Percentiles rank a stretch among this genome's conserved stretches.
Conservation (phyloP, 2,113 vertebrate genomes). For the Todiramphus saurophagus region DNA sequence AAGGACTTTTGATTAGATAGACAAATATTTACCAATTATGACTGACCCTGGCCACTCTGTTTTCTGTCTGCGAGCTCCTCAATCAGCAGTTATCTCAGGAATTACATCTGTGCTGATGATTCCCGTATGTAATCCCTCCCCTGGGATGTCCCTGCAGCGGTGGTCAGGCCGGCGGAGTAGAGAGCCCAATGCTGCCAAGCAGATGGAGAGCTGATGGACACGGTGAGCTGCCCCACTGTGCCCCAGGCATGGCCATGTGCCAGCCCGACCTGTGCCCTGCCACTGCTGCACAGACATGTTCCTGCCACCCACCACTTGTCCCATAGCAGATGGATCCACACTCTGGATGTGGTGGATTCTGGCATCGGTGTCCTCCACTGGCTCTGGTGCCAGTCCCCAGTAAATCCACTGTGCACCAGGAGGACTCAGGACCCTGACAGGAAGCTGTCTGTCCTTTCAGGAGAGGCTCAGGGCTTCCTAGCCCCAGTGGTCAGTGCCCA, state of each 20-base stretch:
- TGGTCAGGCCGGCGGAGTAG: no score
- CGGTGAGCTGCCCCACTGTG: not conserved
- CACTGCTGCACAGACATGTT: accelerated
- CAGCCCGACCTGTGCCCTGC: not conserved
- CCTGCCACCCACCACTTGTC: accelerated
- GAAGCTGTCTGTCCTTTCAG: not conserved
- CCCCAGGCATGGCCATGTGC: accelerated
- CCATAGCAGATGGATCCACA: not conserved
- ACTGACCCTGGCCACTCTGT: constrained; percentile 64
- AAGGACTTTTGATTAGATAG: constrained; percentile 80
- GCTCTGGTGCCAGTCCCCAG: not conserved
- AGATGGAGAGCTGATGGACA: not conserved
- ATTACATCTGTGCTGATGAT: not conserved
- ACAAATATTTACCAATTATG: constrained; percentile 82
- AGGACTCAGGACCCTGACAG: accelerated
- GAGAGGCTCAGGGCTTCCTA: not conserved
- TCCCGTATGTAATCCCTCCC: not conserved
- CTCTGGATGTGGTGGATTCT: not conserved
- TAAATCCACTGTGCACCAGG: accelerated
- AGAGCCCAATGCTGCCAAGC: accelerated
- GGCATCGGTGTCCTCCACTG: not conserved
- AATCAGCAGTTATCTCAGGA: constrained; percentile 59
- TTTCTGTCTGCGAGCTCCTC: constrained; percentile 52
- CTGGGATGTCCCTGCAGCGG: not conserved
- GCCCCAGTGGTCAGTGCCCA: accelerated